phyloP scores from a whole-genome alignment of 2,888 invertebrate genomes.

The Eupithecia exiguata region DNA sequence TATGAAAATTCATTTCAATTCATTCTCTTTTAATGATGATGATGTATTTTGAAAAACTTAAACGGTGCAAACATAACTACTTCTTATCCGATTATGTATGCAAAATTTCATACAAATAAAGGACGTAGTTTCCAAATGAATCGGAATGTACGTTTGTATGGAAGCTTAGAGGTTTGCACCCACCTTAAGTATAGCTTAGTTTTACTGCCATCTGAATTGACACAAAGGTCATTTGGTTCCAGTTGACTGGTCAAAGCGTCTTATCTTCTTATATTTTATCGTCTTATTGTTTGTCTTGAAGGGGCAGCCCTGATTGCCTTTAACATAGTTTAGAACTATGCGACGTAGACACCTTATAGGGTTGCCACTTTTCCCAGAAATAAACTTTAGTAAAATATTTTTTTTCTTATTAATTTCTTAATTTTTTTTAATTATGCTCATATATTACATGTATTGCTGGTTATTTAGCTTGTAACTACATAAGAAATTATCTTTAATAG shows the following conservation, averaged over 20 bases:
- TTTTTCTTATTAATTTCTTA: neutral
- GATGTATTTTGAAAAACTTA: no score
- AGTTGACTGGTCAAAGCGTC: neutral
- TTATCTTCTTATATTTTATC: neutral
- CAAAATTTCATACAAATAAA: no score
- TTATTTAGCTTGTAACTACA: neutral
- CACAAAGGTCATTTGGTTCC: neutral
- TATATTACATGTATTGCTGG: neutral
- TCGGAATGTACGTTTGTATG: no score
- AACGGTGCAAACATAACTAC: no score
- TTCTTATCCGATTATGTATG: no score
- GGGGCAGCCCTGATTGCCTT: neutral
- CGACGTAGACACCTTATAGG: slow-evolving; percentile 2
- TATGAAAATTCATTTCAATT: no score
- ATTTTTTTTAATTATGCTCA: no score
- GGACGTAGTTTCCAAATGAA: no score
- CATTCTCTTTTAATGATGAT: no score
- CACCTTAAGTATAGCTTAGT: neutral
- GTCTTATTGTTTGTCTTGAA: neutral
- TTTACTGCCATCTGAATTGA: neutral
- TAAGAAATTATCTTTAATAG: no score
- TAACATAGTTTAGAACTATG: neutral
- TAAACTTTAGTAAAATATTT: neutral
- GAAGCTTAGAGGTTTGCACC: no score
- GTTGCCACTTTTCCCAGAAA: neutral